A percentile compares a stretch with the other conserved stretches of the same genome.
Conservation (phyloP, 1,140 invertebrate genomes). For the Listronotus bonariensis region DNA sequence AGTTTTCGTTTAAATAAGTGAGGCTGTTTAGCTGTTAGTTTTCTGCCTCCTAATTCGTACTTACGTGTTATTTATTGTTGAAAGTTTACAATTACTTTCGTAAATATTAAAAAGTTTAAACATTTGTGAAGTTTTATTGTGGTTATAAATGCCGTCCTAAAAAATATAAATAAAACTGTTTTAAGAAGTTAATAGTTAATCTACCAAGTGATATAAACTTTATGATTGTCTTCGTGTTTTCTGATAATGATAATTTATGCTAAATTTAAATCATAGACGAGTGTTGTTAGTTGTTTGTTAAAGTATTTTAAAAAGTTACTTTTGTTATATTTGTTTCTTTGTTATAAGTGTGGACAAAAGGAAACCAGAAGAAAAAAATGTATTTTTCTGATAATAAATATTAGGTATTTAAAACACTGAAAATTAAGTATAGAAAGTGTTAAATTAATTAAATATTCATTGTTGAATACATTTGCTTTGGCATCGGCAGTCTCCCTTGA, state of each 20-base stretch:
- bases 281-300: slow-evolving; percentile 2
- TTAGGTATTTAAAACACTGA: background rate
- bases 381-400: background rate
- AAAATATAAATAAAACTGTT: slow-evolving; percentile 4
- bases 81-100: slow-evolving; percentile 4
- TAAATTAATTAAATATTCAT: slow-evolving; percentile 3
- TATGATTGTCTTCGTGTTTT: slow-evolving; percentile 5
- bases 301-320: slow-evolving; percentile 2
- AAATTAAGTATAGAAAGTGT: slow-evolving; percentile 13
- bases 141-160: background rate
- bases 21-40: slow-evolving; percentile 8
- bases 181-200: slow-evolving; percentile 1
- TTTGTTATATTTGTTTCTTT: background rate
- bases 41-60: slow-evolving; percentile 1
- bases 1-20: slow-evolving; percentile 16
- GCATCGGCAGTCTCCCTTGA: background rate
- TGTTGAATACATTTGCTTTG: background rate
- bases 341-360: too few species aligned
- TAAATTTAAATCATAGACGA: slow-evolving; percentile 20
- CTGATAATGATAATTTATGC: slow-evolving; percentile 22
- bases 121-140: background rate
- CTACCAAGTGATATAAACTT: slow-evolving; percentile 16
- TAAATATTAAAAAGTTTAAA: slow-evolving; percentile 1
- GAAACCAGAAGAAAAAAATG: background rate
- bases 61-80: slow-evolving; percentile 6